Base-by-base conservation (phyloP, 2,888 invertebrate genomes). In the Lasioglossum villosulum region DNA sequence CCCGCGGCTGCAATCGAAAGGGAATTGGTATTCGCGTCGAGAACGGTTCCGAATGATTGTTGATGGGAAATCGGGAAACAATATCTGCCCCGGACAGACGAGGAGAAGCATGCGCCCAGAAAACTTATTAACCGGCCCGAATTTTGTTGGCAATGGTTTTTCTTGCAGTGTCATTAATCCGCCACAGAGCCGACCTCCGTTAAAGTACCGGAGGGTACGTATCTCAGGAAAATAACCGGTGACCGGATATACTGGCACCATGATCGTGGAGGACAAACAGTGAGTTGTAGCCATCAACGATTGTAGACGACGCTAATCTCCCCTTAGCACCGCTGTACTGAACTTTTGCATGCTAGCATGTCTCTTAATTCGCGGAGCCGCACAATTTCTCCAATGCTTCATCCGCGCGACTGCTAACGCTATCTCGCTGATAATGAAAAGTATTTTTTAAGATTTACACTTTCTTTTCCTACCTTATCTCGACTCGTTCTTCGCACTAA, bases 261-360 rank as follows among this genome's bases (percentile, higher is more conserved):
- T 95, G 95, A 95, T 95, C 93, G 95, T 95, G 92, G 95, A 95
- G 91, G 95, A 95, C 86, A 95, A 94, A 94, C 93, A 93, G 95
- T 95, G 95, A 95, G 95, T 95, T 90, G 87, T 70, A 75, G 72
- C 5, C 45, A 86, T n/a, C 78, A 78, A 48, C 75, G 75, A 66
- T 30, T 27, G 66, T 73, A 75, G 16, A 39, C n/a, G 42, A 56
- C 66, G 10, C 70, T 52, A 83, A 66, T 5, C 34, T 1, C 42
- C 12, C 34, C 52, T 34, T n/a, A n/a, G 14, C 34, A 56, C 23
- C 3, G 19, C 30, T 34, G 42, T 8, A 81, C 12, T 42, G 0
- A 30, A 12, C 10, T 75, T 59, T 73, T 23, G 16, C 23, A 66
- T 66, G 66, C 42, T n/a, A n/a, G 72, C 59, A 70, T 42, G 78